A percentile compares a stretch with the other conserved stretches of the same genome.
Conservation (phyloP, 1,140 invertebrate genomes). For the Caerostris darwini region DNA sequence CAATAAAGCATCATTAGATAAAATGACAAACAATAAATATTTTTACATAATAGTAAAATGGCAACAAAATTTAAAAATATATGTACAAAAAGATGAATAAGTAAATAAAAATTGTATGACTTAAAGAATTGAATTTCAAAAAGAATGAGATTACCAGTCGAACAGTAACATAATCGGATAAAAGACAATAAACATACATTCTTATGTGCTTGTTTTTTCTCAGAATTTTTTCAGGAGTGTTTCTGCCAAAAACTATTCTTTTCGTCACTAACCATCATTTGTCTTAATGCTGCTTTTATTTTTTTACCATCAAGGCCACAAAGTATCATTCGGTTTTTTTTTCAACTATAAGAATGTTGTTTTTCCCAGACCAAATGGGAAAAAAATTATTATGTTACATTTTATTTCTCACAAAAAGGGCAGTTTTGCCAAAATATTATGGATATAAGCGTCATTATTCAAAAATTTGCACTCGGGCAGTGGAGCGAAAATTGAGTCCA, state of each 20-base stretch:
- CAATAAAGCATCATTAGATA: too few species aligned
- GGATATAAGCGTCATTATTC: not conserved
- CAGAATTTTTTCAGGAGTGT: not conserved
- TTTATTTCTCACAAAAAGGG: not conserved
- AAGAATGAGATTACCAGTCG: too few species aligned
- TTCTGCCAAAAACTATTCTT: not conserved
- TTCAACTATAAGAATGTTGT: not conserved
- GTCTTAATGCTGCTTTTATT: constrained; percentile 1
- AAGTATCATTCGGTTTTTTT: not conserved
- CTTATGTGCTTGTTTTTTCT: not conserved
- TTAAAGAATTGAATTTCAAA: too few species aligned
- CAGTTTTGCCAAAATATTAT: not conserved
- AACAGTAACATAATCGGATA: too few species aligned
- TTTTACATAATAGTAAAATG: too few species aligned
- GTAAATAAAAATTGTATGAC: too few species aligned
- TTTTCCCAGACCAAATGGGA: not conserved
- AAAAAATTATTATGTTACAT: not conserved
- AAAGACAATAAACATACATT: not conserved
- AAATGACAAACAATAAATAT: too few species aligned
- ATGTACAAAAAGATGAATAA: too few species aligned
- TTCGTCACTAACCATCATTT: constrained; percentile 1
- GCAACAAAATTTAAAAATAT: too few species aligned
- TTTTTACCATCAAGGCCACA: not conserved
- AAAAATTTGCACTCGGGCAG: not conserved
- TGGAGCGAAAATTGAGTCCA: too few species aligned